Base-by-base conservation (phyloP, 2,113 vertebrate genomes). In the Dryoscopus gambensis region DNA sequence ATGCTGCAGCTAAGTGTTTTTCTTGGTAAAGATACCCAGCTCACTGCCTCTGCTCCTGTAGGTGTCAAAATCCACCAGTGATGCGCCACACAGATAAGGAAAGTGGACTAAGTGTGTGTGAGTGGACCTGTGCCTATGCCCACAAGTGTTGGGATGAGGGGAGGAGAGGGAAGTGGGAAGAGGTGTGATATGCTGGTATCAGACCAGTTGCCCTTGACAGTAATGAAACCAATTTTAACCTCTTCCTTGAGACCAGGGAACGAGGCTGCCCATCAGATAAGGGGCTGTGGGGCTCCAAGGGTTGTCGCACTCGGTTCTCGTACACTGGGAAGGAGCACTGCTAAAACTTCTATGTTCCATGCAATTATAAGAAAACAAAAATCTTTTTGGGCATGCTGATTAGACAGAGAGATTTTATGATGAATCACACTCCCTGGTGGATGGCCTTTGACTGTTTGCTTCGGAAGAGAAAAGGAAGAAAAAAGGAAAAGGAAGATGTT, bases 351-450 rank as follows among this genome's bases (percentile, higher is more conserved):
- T 79, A 40, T 52, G 53, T 40, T 87, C 33, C 39, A 18, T 1
- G 2, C 47, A 81, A 76, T 84, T 93, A 75, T 35, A 86, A 46
- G 37, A 91, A 50, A 31, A 79, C 18, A 84, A 84, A 93, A 88
- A 70, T 90, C 71, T 94, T 83, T 67, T 59, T 5, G n/a, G n/a
- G 60, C 39, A 20, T 77, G 31, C 35, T 94, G 92, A 93, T 89
- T 81, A 84, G 63, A 68, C 30, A 68, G 74, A 70, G 69, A 65
- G 68, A 82, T 86, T 92, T 94, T 63, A 70, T 71, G 78, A 84
- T 87, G 81, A 91, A 84, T 93, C 73, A 53, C 80, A 79, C 20
- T 95, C 68, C 68, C 31, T 0, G 1, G 27, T 81, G 85, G 76
- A 68, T 93, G 81, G 11, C 1, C 0, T 86, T 93, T 91, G 42